Evolutionary conservation across 2,113 vertebrate species (phyloP), one percentile per base, ranked within the genome.

Genomic region (Triplophysa rosa): DNA sequence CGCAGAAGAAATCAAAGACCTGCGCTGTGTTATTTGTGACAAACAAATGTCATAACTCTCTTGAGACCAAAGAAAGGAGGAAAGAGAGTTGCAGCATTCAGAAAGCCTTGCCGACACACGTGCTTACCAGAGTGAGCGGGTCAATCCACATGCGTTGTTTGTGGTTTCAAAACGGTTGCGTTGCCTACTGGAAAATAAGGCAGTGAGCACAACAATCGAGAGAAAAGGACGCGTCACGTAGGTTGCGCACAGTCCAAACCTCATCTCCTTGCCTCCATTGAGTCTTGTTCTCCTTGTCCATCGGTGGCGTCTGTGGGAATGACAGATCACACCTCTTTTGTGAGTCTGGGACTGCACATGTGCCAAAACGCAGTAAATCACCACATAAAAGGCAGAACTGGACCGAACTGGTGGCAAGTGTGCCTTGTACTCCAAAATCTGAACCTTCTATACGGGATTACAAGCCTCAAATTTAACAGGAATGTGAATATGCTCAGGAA

Each of bases 241-340:
- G 33, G 75, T 37, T 65, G 75, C 78, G 49, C n/a, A 16, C 26
- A 54, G 54, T 65, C 79, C 79, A 84, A 81, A 81, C 75, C 83
- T 72, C 33, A 19, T 80, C 78, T 83, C 78, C 69, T 69, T 81
- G 77, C 74, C 74, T 80, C 73, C 80, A 42, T 11, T 13, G 23
- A 68, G 73, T 76, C 75, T 62, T 77, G 37, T 77, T 85, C 59
- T 63, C 3, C 17, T 42, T 26, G 19, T 52, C 72, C 66, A 54
- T 77, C 61, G 33, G 61, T 61, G 67, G 84, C 74, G 56, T 81
- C 81, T 81, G 79, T 52, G 70, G 74, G 75, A 37, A 78, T 85
- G 73, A 85, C 75, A 45, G 78, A 85, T 81, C 52, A 23, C 81
- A 81, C 75, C 81, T 82, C 74, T 70, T 80, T 78, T 76, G 82